Evolutionary conservation across 2,113 vertebrate species (phyloP).

Genomic region (Nycticebus coucang): DNA sequence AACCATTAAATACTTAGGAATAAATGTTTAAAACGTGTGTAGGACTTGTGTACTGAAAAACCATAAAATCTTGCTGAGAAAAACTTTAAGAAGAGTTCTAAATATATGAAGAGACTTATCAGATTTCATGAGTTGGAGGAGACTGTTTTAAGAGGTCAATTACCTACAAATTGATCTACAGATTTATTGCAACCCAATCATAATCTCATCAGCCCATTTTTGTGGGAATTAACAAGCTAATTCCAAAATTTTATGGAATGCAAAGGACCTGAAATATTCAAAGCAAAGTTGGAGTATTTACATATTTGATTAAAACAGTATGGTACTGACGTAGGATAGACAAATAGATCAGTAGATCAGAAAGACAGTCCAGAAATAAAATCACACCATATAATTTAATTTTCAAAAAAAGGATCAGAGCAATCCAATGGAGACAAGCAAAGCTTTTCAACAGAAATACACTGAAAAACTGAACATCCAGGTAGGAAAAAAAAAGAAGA

Average conservation of each 20-base stretch:
- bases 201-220: neutral
- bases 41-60: constrained; percentile 1
- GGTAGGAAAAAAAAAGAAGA: neutral
- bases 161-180: neutral
- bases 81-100: neutral
- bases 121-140: neutral
- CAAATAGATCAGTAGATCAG: neutral
- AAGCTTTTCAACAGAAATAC: neutral
- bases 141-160: neutral
- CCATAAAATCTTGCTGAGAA: neutral
- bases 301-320: neutral
- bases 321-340: neutral
- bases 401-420: neutral
- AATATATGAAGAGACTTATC: neutral
- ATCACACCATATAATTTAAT: constrained; percentile 21
- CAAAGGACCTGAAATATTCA: neutral
- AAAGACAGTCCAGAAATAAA: neutral
- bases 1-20: neutral
- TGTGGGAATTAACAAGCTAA: neutral
- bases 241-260: constrained; percentile 32
- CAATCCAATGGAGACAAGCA: neutral
- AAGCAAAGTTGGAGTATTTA: neutral
- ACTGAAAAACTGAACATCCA: neutral
- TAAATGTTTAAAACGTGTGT: neutral
- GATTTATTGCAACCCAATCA: neutral